phyloP scores from a whole-genome alignment of 2,797 vertebrate genomes.

The Muscicapa striata region DNA sequence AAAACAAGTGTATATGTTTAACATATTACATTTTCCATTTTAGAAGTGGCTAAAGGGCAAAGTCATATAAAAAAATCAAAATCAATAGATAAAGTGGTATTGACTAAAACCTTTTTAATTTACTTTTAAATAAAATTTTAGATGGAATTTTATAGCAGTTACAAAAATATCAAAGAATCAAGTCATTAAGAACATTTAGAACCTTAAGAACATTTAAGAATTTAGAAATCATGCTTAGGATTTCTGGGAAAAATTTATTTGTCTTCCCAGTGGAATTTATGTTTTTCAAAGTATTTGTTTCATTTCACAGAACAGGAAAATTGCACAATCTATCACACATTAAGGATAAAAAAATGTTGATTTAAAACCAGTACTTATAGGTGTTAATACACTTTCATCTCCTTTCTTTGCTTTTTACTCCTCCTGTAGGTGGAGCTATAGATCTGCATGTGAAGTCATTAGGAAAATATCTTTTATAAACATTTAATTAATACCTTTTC shows the following conservation, averaged over 20 bases:
- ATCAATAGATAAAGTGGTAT: background rate
- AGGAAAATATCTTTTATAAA: background rate
- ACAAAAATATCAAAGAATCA: background rate
- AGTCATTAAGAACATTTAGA: background rate
- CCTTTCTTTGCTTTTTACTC: background rate
- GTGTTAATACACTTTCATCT: background rate
- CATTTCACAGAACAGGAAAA: background rate
- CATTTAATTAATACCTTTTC: background rate
- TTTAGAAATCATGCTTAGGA: background rate
- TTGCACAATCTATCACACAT: background rate
- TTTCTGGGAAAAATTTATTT: background rate
- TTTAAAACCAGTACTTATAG: background rate
- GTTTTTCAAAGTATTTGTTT: background rate
- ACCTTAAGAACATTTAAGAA: background rate
- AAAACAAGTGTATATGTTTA: slow-evolving; percentile 40
- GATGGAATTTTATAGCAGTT: background rate
- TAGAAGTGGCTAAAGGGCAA: slow-evolving; percentile 22
- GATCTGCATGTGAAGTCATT: background rate
- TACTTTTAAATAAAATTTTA: background rate
- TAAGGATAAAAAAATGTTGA: background rate
- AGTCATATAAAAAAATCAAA: background rate
- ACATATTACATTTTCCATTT: slow-evolving; percentile 44
- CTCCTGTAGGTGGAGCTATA: background rate
- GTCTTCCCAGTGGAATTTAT: background rate
- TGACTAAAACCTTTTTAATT: background rate